Evolutionary conservation across 2,113 vertebrate species (phyloP).

Genomic region (Phrynosoma blainvillii): DNA sequence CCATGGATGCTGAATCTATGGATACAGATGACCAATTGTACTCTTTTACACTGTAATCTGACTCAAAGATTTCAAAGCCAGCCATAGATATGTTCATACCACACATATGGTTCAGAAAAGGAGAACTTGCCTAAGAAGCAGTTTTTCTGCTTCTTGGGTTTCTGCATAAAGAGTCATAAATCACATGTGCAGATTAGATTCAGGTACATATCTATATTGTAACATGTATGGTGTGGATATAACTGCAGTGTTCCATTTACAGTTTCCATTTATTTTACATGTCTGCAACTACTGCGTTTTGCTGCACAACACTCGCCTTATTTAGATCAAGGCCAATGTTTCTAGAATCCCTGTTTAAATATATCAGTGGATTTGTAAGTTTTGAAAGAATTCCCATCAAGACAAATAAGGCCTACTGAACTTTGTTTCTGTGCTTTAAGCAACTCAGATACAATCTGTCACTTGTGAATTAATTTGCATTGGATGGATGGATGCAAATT

Average conservation of each 20-base stretch:
- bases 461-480: not conserved
- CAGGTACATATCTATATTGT: not conserved
- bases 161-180: not conserved
- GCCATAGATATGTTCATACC: not conserved
- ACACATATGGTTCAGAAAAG: not conserved
- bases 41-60: not conserved
- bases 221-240: not conserved
- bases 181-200: not conserved
- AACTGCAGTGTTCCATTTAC: not conserved
- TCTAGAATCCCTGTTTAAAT: not conserved
- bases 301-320: too few species aligned
- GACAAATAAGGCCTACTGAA: not conserved
- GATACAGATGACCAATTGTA: not conserved
- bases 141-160: not conserved
- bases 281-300: not conserved
- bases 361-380: not conserved
- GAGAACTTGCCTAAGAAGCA: not conserved
- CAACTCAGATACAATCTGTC: not conserved
- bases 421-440: not conserved
- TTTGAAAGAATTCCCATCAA: not conserved
- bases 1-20: too few species aligned
- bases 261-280: not conserved
- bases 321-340: too few species aligned
- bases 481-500: not conserved
- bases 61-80: not conserved